These are phyloP conservation scores for Sphecodes monilicornis DNA, from an alignment of 2,888 invertebrate species.

Conservation along the genomic window DNA sequence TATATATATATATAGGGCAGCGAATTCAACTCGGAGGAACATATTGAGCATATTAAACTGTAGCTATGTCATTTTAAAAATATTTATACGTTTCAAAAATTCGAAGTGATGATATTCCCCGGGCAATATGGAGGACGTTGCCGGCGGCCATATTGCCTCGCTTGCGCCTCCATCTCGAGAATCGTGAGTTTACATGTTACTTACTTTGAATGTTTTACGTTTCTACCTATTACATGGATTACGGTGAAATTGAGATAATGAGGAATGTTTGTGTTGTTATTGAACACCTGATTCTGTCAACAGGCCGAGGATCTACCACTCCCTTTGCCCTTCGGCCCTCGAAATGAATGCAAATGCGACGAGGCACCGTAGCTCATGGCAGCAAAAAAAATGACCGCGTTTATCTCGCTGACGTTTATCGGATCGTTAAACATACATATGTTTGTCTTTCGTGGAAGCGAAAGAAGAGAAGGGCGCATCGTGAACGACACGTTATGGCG, in stretches of 20 bases:
- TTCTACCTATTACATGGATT: neutral
- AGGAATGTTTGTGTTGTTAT: neutral
- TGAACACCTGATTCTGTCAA: neutral
- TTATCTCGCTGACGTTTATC: conserved; percentile 61
- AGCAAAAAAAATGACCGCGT: conserved; percentile 55
- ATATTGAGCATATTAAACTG: neutral
- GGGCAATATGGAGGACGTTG: neutral
- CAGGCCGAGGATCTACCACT: neutral
- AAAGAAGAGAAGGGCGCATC: conserved; percentile 53
- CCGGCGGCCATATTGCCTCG: neutral
- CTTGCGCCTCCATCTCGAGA: neutral
- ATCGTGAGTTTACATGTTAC: neutral
- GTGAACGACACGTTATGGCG: conserved; percentile 59
- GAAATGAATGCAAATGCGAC: conserved; percentile 20
- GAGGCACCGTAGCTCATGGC: neutral
- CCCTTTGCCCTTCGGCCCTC: neutral
- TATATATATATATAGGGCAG: too few species aligned
- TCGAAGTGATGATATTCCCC: neutral
- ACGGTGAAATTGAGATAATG: neutral
- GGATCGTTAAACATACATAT: conserved; percentile 64
- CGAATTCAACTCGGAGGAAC: neutral
- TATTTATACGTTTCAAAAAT: neutral
- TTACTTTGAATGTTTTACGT: neutral
- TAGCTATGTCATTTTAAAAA: neutral
- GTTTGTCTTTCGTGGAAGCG: conserved; percentile 69